These are phyloP conservation scores for Cephalopachus bancanus DNA, from an alignment of 2,797 vertebrate genomes.

Conservation along the genomic window DNA sequence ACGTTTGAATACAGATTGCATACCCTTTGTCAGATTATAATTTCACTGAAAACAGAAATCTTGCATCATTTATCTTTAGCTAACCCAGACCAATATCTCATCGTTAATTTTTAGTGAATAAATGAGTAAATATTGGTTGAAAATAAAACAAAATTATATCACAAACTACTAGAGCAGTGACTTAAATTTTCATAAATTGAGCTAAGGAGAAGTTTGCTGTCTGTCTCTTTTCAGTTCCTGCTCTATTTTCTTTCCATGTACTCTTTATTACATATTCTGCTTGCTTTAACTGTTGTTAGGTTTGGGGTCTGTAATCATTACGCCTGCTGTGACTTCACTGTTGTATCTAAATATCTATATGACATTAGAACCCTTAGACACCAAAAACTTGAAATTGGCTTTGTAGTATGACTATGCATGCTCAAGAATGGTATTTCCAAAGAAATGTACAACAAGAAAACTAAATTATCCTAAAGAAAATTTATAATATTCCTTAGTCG, in stretches of 20 bases:
- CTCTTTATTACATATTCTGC: neutral
- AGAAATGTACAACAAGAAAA: neutral
- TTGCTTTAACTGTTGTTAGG: neutral
- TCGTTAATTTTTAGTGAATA: neutral
- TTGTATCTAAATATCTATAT: neutral
- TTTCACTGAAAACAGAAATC: neutral
- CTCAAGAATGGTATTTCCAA: neutral
- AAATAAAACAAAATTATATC: neutral
- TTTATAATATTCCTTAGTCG: neutral
- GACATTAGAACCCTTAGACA: neutral
- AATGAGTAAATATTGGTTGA: neutral
- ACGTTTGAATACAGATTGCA: neutral
- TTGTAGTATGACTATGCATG: neutral
- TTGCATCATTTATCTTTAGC: neutral
- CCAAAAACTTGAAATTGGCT: neutral
- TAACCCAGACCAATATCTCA: neutral
- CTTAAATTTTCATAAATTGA: slow-evolving; percentile 5
- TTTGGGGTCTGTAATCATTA: neutral
- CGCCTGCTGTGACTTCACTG: neutral
- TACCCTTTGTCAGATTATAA: neutral
- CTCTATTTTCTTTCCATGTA: neutral
- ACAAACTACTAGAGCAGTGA: neutral
- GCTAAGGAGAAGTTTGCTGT: neutral
- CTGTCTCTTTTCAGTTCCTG: neutral
- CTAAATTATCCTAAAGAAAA: neutral